phyloP scores from a whole-genome alignment of 2,888 invertebrate species.

The Tipula unca region DNA sequence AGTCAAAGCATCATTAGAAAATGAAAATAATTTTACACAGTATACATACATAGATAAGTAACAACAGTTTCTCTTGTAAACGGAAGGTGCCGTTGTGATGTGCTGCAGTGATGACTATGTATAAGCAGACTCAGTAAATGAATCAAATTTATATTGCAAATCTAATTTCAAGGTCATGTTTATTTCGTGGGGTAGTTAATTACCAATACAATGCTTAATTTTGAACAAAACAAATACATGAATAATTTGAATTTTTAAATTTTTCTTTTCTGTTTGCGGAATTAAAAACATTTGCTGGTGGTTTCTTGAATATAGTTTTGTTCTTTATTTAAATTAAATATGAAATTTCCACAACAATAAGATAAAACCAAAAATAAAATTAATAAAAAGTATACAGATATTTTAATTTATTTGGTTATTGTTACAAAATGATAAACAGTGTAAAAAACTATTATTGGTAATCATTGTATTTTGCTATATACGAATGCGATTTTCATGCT shows the following conservation, averaged over 20 bases:
- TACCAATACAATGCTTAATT: too few relatives aligned
- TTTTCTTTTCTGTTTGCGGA: neutral
- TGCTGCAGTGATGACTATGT: too few relatives aligned
- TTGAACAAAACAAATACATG: neutral
- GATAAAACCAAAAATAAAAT: neutral
- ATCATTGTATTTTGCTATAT: neutral
- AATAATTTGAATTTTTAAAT: neutral
- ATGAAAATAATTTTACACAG: too few relatives aligned
- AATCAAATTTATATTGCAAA: too few relatives aligned
- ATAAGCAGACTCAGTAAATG: too few relatives aligned
- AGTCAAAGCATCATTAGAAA: too few relatives aligned
- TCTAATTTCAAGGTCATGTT: too few relatives aligned
- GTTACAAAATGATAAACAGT: conserved; percentile 8
- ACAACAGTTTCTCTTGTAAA: too few relatives aligned
- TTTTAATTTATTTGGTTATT: neutral
- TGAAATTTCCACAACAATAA: neutral
- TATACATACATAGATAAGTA: too few relatives aligned
- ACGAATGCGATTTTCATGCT: neutral
- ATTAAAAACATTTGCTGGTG: neutral
- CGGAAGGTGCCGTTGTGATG: too few relatives aligned
- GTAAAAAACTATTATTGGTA: conserved; percentile 8
- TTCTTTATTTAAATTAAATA: neutral
- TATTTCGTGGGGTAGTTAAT: too few relatives aligned
- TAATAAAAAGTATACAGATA: neutral
- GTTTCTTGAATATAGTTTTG: neutral